Base-by-base conservation (phyloP, 2,888 invertebrate genomes). In the Lasius platythorax region DNA sequence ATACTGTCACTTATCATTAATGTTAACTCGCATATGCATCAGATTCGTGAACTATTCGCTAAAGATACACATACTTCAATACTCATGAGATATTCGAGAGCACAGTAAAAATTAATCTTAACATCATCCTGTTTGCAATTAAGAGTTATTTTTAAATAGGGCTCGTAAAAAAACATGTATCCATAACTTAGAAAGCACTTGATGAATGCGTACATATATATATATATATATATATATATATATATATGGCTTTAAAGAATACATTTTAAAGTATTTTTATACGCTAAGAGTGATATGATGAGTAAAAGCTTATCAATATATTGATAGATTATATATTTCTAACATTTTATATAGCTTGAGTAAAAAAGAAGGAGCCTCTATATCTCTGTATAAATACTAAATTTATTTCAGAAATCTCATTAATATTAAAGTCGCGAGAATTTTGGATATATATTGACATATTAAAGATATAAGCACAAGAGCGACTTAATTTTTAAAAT, bases 131-230 rank as follows among this genome's bases (percentile, higher is more conserved):
- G 23, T 23, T 23, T 23, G 23, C 23, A 23, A 23, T 23, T 23
- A 23, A 23, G 23, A 23, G 23, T 23, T 23, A 23, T 23, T 23
- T 23, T 23, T 23, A 23, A 23, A 23, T 23, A 23, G 23, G 23
- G 23, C 0, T 23, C 0, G 23, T 23, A 23, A 23, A 23, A 23
- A 23, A 23, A 23, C 23, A 23, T 23, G 0, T 23, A 23, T 23
- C 23, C 23, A 23, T 23, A 23, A 23, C 23, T 23, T 72, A 72
- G 53, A 33, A 33, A 53, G 72, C 72, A 56, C 53, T 72, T 53
- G 33, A n/a, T 33, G 8, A 33, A 53, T 72, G 23, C 23, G 18
- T 56, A 56, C 23, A 23, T 23, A 23, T 23, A 23, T 56, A 56
- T 56, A 56, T 0, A 2, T 23, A 37, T 23, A n/a, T n/a, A n/a